Percentiles rank a stretch among this genome's conserved stretches.
Evolutionary conservation across 1,140 invertebrate species (phyloP).

Genomic region (Thaumatotibia leucotreta): DNA sequence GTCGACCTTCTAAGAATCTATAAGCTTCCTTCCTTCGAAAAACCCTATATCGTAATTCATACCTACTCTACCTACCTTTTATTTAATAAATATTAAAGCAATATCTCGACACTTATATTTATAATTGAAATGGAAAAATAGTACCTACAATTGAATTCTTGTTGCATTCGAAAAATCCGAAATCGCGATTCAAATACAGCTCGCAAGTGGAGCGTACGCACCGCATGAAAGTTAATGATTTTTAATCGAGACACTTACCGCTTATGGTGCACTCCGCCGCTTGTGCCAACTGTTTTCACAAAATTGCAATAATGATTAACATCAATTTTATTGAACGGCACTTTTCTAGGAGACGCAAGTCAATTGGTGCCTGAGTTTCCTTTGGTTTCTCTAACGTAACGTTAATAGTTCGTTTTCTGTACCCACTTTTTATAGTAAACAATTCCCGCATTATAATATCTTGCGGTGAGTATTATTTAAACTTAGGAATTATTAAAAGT

Average conservation of each 20-base stretch:
- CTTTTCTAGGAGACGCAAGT: background rate
- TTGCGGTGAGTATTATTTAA: too few relatives aligned
- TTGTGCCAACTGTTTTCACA: background rate
- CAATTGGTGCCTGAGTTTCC: background rate
- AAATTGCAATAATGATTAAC: conserved; percentile 1
- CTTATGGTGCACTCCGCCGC: conserved; percentile 39
- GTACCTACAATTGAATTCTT: background rate
- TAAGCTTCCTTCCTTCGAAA: too few relatives aligned
- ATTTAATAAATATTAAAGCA: too few relatives aligned
- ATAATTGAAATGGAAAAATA: too few relatives aligned
- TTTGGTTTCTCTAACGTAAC: background rate
- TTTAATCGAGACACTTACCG: conserved; percentile 45
- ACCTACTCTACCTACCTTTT: too few relatives aligned
- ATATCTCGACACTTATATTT: too few relatives aligned
- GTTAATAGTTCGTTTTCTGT: background rate
- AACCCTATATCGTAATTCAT: too few relatives aligned
- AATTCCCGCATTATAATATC: too few relatives aligned
- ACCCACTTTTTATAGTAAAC: background rate
- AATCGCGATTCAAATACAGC: background rate
- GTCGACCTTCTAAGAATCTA: too few relatives aligned
- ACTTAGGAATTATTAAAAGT: too few relatives aligned
- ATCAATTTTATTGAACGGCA: background rate
- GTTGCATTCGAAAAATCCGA: background rate
- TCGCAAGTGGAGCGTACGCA: conserved; percentile 10
- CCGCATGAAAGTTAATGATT: conserved; percentile 53